These are phyloP conservation scores for Saimiri boliviensis DNA, from an alignment of 2,113 vertebrate genomes.

Conservation along the genomic window DNA sequence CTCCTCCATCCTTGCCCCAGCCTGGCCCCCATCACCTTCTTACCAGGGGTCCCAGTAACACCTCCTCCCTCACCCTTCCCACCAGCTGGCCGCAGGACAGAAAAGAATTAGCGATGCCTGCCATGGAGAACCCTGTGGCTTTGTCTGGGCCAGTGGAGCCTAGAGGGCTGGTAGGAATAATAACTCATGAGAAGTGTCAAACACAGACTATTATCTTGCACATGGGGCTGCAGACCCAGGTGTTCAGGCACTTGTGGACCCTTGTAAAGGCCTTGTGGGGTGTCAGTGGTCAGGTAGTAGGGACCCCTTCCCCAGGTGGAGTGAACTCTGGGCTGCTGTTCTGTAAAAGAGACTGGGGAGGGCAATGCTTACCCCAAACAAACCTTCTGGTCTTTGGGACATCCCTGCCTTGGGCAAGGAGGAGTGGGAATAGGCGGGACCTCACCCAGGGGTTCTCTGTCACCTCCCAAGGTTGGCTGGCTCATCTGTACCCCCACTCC, in stretches of 20 bases:
- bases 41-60: neutral
- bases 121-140: neutral
- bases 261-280: neutral
- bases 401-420: neutral
- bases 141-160: neutral
- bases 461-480: neutral
- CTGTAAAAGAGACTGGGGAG: neutral
- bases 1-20: no score
- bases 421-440: neutral
- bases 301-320: neutral
- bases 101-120: neutral
- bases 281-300: neutral
- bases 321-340: neutral
- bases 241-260: neutral
- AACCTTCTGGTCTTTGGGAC: neutral
- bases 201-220: neutral
- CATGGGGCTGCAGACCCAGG: neutral
- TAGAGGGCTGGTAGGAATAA: constrained; percentile 1
- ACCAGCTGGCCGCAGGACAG: neutral
- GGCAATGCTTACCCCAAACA: neutral
- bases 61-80: neutral
- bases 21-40: neutral
- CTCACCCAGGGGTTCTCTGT: neutral
- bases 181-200: constrained; percentile 1
- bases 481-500: neutral